Percentiles rank a stretch among this genome's conserved stretches.
phyloP scores from a whole-genome alignment of 2,888 invertebrate species.

The Dione vanillae region DNA sequence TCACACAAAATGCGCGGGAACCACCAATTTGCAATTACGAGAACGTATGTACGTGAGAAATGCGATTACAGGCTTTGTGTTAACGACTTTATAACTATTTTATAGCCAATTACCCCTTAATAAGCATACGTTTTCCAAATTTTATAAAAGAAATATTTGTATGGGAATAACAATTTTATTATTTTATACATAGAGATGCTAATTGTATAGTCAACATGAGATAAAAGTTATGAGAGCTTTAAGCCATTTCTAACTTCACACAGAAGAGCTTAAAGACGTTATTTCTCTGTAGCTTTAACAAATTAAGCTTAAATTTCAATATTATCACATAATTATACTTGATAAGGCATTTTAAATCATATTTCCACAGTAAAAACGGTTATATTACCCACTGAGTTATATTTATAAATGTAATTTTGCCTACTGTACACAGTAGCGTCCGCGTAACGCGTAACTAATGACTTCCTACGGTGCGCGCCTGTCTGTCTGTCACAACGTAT shows the following conservation, averaged over 20 bases:
- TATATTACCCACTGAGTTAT: background rate
- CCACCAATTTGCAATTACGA: slow-evolving; percentile 20
- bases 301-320: background rate
- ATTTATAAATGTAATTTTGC: slow-evolving; percentile 30
- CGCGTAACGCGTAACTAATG: slow-evolving; percentile 55
- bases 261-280: background rate
- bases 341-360: slow-evolving; percentile 2
- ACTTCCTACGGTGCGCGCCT: slow-evolving; percentile 56
- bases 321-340: background rate
- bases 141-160: background rate
- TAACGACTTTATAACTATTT: slow-evolving; percentile 47
- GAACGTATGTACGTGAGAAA: slow-evolving; percentile 33
- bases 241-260: background rate
- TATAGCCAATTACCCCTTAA: slow-evolving; percentile 45
- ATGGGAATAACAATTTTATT: slow-evolving; percentile 19
- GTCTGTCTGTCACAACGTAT: slow-evolving; percentile 57
- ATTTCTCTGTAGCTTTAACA: background rate
- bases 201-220: background rate
- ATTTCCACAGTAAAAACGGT: background rate
- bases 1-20: slow-evolving; percentile 10
- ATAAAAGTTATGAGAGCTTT: background rate
- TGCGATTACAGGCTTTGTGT: slow-evolving; percentile 28
- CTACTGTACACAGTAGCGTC: slow-evolving; percentile 42
- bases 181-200: background rate
- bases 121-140: slow-evolving; percentile 39